phyloP scores from a whole-genome alignment of 2,797 vertebrate genomes.

The Phoebastria nigripes region DNA sequence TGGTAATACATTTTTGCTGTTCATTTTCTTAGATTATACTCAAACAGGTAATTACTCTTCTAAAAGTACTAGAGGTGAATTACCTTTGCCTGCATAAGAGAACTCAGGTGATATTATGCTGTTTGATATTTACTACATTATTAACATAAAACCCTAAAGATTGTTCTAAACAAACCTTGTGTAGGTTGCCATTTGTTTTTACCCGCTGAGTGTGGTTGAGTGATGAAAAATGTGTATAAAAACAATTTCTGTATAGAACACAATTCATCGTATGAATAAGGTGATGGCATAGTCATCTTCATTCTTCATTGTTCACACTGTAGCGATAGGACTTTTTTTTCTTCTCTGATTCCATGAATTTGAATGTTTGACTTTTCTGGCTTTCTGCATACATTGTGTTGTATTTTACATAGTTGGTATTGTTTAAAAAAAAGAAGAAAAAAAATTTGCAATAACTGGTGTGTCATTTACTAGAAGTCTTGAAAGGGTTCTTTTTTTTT shows the following conservation, averaged over 20 bases:
- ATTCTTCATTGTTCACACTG: not conserved
- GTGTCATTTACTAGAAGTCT: not conserved
- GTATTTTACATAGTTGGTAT: not conserved
- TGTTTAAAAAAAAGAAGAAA: not conserved
- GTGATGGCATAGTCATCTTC: not conserved
- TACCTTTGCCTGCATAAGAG: not conserved
- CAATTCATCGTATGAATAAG: not conserved
- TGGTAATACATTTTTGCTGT: not conserved
- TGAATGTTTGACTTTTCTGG: not conserved
- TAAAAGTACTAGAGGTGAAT: not conserved
- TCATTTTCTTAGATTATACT: not conserved
- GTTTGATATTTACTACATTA: not conserved
- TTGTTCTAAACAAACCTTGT: not conserved
- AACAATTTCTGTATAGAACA: not conserved
- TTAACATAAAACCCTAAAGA: not conserved
- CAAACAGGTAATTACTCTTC: not conserved
- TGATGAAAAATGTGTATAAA: not conserved
- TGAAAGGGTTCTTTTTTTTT: not conserved
- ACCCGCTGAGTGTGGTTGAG: not conserved
- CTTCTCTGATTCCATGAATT: not conserved
- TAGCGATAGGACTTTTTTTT: rapidly evolving
- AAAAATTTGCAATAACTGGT: not conserved
- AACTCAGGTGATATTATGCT: not conserved
- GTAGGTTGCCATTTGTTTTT: not conserved
- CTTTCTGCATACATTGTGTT: not conserved